Evolutionary conservation across 2,888 invertebrate species (phyloP).

Genomic region (Maniola hyperantus): DNA sequence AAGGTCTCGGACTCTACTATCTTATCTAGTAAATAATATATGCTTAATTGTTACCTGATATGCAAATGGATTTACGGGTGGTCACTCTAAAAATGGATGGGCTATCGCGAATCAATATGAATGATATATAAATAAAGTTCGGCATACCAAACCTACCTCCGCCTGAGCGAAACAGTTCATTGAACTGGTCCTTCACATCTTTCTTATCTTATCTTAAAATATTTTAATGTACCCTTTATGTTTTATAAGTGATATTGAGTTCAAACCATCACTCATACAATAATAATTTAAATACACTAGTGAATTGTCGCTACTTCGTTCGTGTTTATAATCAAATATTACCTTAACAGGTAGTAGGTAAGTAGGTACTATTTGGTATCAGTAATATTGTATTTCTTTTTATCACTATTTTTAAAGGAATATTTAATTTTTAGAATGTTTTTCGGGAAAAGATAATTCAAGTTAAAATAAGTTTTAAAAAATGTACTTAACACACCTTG

Average conservation of each 20-base stretch:
- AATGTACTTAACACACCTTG: no score
- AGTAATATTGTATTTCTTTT: no score
- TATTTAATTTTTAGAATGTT: no score
- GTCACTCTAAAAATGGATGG: conserved; percentile 13
- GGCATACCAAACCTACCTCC: not conserved
- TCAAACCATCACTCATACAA: not conserved
- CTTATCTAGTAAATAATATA: no score
- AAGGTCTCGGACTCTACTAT: no score
- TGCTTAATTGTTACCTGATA: not conserved
- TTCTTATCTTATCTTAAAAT: conserved; percentile 21
- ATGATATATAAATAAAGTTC: conserved; percentile 4
- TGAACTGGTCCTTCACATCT: conserved; percentile 6
- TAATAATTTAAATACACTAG: not conserved
- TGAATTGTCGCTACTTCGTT: not conserved
- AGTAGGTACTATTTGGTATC: no score
- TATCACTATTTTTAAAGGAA: no score
- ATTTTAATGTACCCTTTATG: conserved; percentile 17
- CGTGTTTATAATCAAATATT: no score
- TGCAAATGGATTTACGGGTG: conserved; percentile 1
- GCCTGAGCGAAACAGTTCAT: not conserved
- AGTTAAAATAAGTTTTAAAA: no score
- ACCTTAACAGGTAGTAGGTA: no score
- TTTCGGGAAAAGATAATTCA: no score
- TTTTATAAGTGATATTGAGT: conserved; percentile 14
- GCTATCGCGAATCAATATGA: conserved; percentile 3